These are phyloP conservation scores for Anolis apletophallus DNA, from an alignment of 2,797 vertebrate genomes.

Conservation along the genomic window DNA sequence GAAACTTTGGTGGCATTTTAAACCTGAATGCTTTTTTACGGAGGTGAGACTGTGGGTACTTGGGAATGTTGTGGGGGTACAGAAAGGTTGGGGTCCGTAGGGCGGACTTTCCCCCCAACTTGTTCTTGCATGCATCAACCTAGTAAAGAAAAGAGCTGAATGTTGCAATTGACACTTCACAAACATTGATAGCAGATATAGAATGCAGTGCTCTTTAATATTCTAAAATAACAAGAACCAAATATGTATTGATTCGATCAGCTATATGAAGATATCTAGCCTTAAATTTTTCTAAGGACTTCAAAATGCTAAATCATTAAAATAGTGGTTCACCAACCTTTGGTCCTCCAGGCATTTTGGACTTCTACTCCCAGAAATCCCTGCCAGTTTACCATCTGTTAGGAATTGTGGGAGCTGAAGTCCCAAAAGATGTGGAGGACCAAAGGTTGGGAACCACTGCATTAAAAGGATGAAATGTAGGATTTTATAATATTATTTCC, in stretches of 20 bases:
- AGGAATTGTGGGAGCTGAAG: no score
- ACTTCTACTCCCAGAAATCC: no score
- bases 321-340: no score
- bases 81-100: no score
- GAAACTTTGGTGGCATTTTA: no score
- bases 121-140: slow-evolving; percentile 29
- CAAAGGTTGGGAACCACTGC: no score
- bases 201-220: not conserved
- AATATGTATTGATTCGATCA: not conserved
- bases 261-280: not conserved
- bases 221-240: not conserved
- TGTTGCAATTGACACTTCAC: not conserved
- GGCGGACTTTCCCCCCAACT: no score
- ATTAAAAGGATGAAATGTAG: not conserved
- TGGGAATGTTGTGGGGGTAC: no score
- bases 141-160: slow-evolving; percentile 16
- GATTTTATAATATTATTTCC: not conserved
- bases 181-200: slow-evolving; percentile 4
- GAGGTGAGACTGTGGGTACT: no score
- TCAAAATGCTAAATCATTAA: not conserved
- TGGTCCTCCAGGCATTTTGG: no score
- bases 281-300: not conserved
- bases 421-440: no score
- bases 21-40: not conserved
- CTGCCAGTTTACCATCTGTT: no score